These are phyloP conservation scores for Drosophila hawaiiensis DNA, from an alignment of 2,888 invertebrate genomes.

Conservation along the genomic window DNA sequence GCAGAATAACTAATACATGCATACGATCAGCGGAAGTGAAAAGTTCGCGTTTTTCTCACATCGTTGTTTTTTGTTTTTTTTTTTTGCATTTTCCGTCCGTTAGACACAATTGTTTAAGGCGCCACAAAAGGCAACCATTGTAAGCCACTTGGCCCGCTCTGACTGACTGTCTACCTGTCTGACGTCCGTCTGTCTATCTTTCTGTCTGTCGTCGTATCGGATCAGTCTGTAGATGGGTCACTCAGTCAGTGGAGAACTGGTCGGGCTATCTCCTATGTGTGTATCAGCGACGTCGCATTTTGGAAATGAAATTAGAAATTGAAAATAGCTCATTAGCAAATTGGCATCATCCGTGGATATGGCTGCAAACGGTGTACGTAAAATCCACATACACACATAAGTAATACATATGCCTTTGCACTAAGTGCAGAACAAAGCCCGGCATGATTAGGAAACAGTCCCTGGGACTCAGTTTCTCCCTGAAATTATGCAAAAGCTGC, in stretches of 20 bases:
- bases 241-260: slow-evolving; percentile 41
- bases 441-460: slow-evolving; percentile 33
- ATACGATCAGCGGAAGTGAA: slow-evolving; percentile 72
- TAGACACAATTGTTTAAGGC: slow-evolving; percentile 48
- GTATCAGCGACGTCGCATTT: slow-evolving; percentile 45
- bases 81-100: slow-evolving; percentile 70
- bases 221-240: slow-evolving; percentile 61
- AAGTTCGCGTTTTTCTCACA: slow-evolving; percentile 75
- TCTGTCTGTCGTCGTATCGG: slow-evolving; percentile 17
- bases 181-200: neutral
- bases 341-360: slow-evolving; percentile 82
- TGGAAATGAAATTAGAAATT: slow-evolving; percentile 83
- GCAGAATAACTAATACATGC: slow-evolving; percentile 21
- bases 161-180: slow-evolving; percentile 17
- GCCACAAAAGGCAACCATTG: slow-evolving; percentile 63
- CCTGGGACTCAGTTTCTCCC: slow-evolving; percentile 9
- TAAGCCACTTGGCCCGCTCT: slow-evolving; percentile 57
- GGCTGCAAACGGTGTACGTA: slow-evolving; percentile 82
- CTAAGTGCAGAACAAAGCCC: slow-evolving; percentile 46
- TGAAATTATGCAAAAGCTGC: slow-evolving; percentile 48
- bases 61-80: slow-evolving; percentile 50
- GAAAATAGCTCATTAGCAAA: slow-evolving; percentile 76
- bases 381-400: slow-evolving; percentile 2
- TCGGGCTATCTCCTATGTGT: slow-evolving; percentile 52
- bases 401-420: slow-evolving; percentile 4